Evolutionary conservation across 2,797 vertebrate species (phyloP), one percentile per base, ranked within the genome.

Genomic region (Lagocephalus sceleratus): DNA sequence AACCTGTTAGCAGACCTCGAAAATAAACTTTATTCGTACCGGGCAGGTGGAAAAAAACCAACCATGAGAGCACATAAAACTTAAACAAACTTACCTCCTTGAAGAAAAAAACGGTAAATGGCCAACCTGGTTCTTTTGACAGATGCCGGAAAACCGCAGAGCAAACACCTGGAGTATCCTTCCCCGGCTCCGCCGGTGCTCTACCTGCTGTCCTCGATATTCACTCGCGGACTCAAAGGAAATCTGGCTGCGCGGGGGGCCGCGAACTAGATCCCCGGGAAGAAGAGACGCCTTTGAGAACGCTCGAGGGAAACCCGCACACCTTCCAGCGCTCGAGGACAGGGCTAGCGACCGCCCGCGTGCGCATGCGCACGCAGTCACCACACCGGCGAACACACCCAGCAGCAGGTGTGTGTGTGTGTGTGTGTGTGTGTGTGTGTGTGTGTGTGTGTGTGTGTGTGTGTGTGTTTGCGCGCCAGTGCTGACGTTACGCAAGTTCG

Each of bases 41-140:
- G 14, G 32, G 14, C 32, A 1, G 9, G 9, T 7, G 6, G 8
- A 44, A 17, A 20, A 48, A 38, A 25, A n/a, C 2, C 17, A 1
- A 10, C 47, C 17, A n/a, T n/a, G n/a, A n/a, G 11, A 2, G 17
- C 22, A 20, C 8, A 47, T 17, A 35, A 35, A 35, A 63, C 23
- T 51, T 41, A 2, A 25, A 45, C 8, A 16, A 61, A 65, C 76
- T 47, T 6, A 86, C 82, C 75, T 75, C 68, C 5, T 20, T 45
- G 20, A 10, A 19, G 41, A 63, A 56, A 52, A 52, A 35, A 56
- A 66, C n/a, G n/a, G 35, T 35, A 54, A 41, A 35, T 14, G 51
- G 57, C 7, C 54, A 25, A 10, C 16, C 55, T 21, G 14, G 56
- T 64, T 65, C n/a, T 26, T n/a, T 43, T 26, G 57, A 35, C 32